These are phyloP conservation scores for Struthidea cinerea DNA, from an alignment of 2,113 vertebrate species.

Conservation along the genomic window DNA sequence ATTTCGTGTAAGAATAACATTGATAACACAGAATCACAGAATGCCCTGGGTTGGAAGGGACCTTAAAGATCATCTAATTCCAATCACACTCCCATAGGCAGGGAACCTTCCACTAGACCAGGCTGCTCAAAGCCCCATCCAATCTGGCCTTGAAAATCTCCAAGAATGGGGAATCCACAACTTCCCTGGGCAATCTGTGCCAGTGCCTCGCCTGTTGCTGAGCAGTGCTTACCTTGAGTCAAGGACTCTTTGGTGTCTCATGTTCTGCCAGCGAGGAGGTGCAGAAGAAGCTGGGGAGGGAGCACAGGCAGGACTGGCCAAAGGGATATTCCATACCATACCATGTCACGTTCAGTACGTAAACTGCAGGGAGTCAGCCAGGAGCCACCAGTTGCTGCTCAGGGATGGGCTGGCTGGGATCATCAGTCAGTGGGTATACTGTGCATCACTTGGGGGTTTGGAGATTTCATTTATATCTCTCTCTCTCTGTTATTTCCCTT, in stretches of 20 bases:
- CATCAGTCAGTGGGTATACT: neutral
- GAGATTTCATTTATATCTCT: neutral
- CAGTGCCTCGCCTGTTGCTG: neutral
- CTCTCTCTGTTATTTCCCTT: neutral
- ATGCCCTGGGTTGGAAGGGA: neutral
- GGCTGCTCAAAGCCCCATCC: neutral
- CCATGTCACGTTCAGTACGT: neutral
- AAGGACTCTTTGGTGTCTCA: neutral
- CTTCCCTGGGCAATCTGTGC: neutral
- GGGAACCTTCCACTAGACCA: neutral
- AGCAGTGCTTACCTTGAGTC: neutral
- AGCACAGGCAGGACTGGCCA: neutral
- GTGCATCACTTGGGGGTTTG: no score
- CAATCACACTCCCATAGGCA: neutral
- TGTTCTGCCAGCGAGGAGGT: neutral
- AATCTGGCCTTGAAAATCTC: neutral
- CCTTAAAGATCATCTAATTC: neutral
- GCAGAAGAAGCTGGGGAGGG: neutral
- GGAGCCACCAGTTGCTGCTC: neutral
- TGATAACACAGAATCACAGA: neutral
- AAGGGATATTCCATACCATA: neutral
- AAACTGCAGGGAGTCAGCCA: neutral
- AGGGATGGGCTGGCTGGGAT: neutral
- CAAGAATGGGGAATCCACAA: neutral
- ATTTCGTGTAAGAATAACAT: neutral